Percentiles rank a stretch among this genome's conserved stretches.
Evolutionary conservation across 2,113 vertebrate species (phyloP).

Genomic region (Uria lomvia): DNA sequence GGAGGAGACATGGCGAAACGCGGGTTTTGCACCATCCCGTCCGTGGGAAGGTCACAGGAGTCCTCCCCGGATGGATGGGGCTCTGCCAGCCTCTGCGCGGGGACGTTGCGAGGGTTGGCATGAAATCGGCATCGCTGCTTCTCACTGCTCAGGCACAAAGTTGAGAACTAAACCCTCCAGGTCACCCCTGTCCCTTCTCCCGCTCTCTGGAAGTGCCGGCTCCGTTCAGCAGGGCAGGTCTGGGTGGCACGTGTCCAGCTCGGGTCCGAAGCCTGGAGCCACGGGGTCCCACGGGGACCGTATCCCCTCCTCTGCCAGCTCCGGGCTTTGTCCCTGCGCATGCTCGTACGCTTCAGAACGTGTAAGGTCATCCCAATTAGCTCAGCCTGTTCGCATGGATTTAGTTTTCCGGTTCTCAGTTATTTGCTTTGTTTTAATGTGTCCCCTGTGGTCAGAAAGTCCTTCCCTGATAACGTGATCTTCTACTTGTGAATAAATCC

Average conservation of each 20-base stretch:
- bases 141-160: neutral
- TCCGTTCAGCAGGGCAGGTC: too few relatives aligned
- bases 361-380: accelerated
- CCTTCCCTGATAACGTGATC: neutral
- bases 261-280: accelerated
- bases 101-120: accelerated
- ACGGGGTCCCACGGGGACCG: accelerated
- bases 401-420: neutral
- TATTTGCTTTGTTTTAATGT: neutral
- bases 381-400: neutral
- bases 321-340: accelerated
- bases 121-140: accelerated
- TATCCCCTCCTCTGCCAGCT: neutral
- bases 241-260: neutral
- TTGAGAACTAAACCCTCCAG: neutral
- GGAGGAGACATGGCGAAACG: neutral
- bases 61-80: neutral
- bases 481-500: neutral
- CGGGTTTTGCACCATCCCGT: neutral
- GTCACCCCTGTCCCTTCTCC: neutral
- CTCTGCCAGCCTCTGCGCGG: accelerated
- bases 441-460: neutral
- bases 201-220: neutral
- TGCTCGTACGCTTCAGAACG: neutral
- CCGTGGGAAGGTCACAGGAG: accelerated